Evolutionary conservation across 2,888 invertebrate species (phyloP).

Genomic region (Tanytarsus gracilentus): DNA sequence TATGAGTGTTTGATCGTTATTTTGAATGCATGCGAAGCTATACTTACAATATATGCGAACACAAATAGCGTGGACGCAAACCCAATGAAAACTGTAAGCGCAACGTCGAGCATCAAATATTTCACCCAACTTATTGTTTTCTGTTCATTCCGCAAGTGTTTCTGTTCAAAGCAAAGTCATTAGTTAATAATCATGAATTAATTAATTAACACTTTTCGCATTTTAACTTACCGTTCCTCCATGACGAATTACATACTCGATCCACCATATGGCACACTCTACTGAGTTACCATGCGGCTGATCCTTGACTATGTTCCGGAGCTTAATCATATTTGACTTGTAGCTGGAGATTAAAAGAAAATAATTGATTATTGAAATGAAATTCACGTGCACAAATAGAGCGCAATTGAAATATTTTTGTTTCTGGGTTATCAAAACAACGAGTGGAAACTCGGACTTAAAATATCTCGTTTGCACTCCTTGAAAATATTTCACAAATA

Average conservation of each 20-base stretch:
- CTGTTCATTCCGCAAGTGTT: slow-evolving; percentile 1
- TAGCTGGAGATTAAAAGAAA: slow-evolving; percentile 31
- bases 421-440: no score
- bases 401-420: no score
- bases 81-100: slow-evolving; percentile 25
- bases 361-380: not conserved
- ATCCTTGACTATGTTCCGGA: slow-evolving; percentile 32
- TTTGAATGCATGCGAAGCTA: not conserved
- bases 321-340: slow-evolving; percentile 32
- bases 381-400: no score
- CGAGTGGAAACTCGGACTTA: no score
- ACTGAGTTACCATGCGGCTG: slow-evolving; percentile 33
- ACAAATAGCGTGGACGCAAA: slow-evolving; percentile 8
- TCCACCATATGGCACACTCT: slow-evolving; percentile 35
- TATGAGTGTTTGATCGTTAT: not conserved
- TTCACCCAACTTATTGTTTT: slow-evolving; percentile 33
- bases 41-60: slow-evolving; percentile 21
- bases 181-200: slow-evolving; percentile 31
- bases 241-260: slow-evolving; percentile 34
- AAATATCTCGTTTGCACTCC: no score
- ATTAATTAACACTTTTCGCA: slow-evolving; percentile 29
- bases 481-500: no score
- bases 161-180: slow-evolving; percentile 14
- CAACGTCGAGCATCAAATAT: slow-evolving; percentile 33
- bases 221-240: slow-evolving; percentile 31